A percentile compares a stretch with the other conserved stretches of the same genome.
Evolutionary conservation across 1,140 invertebrate genomes (phyloP).

Genomic region (Pteromalus puparum): DNA sequence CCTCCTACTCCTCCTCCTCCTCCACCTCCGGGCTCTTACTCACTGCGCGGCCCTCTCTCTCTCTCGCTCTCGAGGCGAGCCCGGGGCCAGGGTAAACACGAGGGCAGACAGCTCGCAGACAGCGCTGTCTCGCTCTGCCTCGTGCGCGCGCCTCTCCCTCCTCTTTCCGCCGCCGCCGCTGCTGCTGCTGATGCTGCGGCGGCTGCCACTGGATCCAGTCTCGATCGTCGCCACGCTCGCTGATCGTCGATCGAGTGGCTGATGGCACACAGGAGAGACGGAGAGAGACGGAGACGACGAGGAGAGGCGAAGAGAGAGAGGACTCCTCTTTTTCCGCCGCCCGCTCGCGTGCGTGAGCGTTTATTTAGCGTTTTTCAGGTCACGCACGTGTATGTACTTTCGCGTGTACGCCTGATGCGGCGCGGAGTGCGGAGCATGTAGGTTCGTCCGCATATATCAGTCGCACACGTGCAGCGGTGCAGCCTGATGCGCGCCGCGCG

Average conservation of each 20-base stretch:
- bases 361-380: slow-evolving; percentile 45
- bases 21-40: slow-evolving; percentile 24
- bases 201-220: not conserved
- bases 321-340: slow-evolving; percentile 35
- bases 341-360: slow-evolving; percentile 11
- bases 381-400: not conserved
- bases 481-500: slow-evolving; percentile 67
- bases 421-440: not conserved
- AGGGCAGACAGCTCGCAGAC: slow-evolving; percentile 55
- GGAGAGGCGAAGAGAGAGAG: slow-evolving; percentile 7
- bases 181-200: not conserved
- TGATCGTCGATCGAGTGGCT: slow-evolving; percentile 37
- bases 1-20: not conserved
- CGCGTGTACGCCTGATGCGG: not conserved
- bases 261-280: too few relatives aligned
- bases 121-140: slow-evolving; percentile 40
- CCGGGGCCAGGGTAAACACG: slow-evolving; percentile 53
- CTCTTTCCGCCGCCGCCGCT: slow-evolving; percentile 2
- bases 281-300: not conserved
- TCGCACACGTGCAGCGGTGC: not conserved
- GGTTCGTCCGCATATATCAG: not conserved
- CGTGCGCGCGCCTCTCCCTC: slow-evolving; percentile 7
- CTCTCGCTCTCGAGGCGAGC: not conserved
- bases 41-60: slow-evolving; percentile 22
- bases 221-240: not conserved